Evolutionary conservation across 2,888 invertebrate genomes (phyloP).

Genomic region (Petrolisthes cinctipes): DNA sequence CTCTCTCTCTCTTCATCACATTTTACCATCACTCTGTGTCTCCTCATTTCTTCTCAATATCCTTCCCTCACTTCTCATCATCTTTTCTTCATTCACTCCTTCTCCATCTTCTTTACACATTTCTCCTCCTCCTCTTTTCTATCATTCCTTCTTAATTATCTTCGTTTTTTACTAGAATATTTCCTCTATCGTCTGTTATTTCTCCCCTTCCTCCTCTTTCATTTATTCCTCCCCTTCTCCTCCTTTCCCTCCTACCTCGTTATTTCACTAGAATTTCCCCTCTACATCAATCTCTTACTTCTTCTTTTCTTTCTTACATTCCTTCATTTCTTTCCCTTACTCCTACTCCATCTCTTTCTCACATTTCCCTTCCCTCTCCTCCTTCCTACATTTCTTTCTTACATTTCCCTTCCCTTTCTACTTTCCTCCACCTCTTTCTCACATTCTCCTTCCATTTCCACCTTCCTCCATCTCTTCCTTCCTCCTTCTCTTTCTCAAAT

Average conservation of each 20-base stretch:
- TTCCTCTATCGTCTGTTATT: neutral
- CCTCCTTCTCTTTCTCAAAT: neutral
- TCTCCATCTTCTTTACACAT: neutral
- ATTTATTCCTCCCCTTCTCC: neutral
- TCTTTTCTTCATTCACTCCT: neutral
- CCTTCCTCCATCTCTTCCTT: neutral
- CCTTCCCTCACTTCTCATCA: neutral
- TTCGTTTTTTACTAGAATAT: too few species aligned
- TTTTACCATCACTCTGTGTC: neutral
- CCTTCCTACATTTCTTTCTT: neutral
- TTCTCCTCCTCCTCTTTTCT: neutral
- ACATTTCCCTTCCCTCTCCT: neutral
- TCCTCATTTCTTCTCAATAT: slow-evolving; percentile 14
- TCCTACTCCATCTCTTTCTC: neutral
- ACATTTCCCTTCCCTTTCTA: neutral
- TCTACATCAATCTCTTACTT: neutral
- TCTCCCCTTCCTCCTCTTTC: neutral
- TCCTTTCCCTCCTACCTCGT: neutral
- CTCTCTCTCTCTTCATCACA: neutral
- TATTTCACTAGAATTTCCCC: neutral
- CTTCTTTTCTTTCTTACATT: neutral
- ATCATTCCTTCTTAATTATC: neutral
- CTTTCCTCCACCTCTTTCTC: neutral
- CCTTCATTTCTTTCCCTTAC: neutral
- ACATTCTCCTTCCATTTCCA: neutral